A percentile compares a stretch with the other conserved stretches of the same genome.
These are phyloP conservation scores for Actinostola sp. DNA, from an alignment of 92 coral and sea anemone genomes.

Conservation along the genomic window DNA sequence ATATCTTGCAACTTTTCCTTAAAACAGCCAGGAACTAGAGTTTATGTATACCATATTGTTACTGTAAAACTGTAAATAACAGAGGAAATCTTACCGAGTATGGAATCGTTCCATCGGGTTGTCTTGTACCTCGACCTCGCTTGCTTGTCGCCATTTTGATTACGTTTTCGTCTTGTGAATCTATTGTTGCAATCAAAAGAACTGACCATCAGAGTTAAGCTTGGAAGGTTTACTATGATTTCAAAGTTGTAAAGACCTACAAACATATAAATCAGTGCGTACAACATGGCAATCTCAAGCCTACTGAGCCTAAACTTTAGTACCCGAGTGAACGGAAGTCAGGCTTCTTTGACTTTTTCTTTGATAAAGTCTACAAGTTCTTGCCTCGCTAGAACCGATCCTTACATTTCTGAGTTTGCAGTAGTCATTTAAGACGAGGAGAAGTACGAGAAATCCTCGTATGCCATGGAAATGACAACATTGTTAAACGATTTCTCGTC, in stretches of 20 bases:
- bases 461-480: conserved; percentile 6
- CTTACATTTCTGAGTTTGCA: background rate
- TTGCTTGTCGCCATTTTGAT: conserved; percentile 50
- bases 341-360: too few species aligned
- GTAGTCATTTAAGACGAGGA: background rate
- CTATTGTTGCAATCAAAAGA: conserved; percentile 36
- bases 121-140: conserved; percentile 17
- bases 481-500: background rate
- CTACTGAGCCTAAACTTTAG: too few species aligned
- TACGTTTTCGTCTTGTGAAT: conserved; percentile 9
- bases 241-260: too few species aligned
- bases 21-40: too few species aligned
- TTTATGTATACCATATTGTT: background rate
- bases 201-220: background rate
- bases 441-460: background rate
- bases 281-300: too few species aligned
- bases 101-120: conserved; percentile 69
- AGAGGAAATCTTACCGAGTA: conserved; percentile 62
- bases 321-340: too few species aligned
- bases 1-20: too few species aligned
- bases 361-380: too few species aligned
- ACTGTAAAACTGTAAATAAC: background rate
- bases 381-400: background rate
- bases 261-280: background rate
- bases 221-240: background rate